phyloP scores from a whole-genome alignment of 2,797 vertebrate genomes.

The Malurus leucopterus region DNA sequence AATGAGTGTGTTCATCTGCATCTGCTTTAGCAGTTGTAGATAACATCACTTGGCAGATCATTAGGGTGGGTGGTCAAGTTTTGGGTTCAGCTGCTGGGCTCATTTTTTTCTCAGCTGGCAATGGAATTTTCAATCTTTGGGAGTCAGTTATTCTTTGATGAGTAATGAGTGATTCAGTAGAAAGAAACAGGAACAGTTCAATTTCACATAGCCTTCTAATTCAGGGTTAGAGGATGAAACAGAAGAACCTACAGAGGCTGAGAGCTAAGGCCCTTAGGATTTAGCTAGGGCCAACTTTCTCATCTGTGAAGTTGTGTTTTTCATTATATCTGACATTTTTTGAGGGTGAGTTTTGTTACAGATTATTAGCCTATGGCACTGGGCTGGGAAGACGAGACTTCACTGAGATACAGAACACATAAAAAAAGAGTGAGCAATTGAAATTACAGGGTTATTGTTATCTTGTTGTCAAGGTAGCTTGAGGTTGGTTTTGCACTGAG shows the following conservation, averaged over 20 bases:
- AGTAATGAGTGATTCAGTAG: conserved; percentile 13
- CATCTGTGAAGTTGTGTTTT: conserved; percentile 52
- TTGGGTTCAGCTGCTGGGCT: not conserved
- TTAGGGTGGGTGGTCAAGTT: not conserved
- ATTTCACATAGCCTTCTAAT: conserved; percentile 45
- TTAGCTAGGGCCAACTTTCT: conserved; percentile 48
- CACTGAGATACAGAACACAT: conserved; percentile 49
- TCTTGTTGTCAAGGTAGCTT: conserved; percentile 63
- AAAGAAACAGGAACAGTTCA: conserved; percentile 11
- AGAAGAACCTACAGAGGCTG: conserved; percentile 19
- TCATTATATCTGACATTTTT: conserved; percentile 69
- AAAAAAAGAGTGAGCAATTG: conserved; percentile 52
- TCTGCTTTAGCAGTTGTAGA: not conserved
- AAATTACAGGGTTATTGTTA: conserved; percentile 72
- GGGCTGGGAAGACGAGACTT: conserved; percentile 59
- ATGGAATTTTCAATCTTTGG: not conserved
- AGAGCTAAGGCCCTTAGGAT: conserved; percentile 50
- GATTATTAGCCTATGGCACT: conserved; percentile 68
- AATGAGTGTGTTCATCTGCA: not conserved
- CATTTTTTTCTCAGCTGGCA: not conserved
- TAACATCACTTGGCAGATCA: not conserved
- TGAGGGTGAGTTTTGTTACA: conserved; percentile 65
- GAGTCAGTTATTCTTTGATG: not conserved
- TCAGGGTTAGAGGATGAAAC: conserved; percentile 47
- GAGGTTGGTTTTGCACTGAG: conserved; percentile 65